phyloP scores from a whole-genome alignment of 1,140 invertebrate species.

The Drosophila kikkawai region DNA sequence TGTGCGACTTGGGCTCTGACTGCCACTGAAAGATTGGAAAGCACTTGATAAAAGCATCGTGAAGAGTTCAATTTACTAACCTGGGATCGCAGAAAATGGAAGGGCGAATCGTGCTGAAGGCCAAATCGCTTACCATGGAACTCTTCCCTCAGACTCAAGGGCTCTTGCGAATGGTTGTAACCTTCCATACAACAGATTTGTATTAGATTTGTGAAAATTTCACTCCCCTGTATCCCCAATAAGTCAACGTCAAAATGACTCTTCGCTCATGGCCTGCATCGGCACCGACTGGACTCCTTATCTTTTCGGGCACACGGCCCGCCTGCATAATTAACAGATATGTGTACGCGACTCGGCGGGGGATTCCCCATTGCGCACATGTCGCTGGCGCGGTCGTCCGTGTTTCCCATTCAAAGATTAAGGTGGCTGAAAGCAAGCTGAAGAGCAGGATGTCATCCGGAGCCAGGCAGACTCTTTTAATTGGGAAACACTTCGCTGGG shows the following conservation, averaged over 20 bases:
- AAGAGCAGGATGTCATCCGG: conserved; percentile 53
- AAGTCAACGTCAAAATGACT: conserved; percentile 14
- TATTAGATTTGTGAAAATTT: neutral
- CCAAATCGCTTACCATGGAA: neutral
- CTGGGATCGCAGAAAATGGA: conserved; percentile 57
- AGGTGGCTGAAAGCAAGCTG: conserved; percentile 2
- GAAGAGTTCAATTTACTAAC: conserved; percentile 9
- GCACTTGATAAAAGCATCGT: neutral
- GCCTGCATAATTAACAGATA: conserved; percentile 73
- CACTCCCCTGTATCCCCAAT: neutral
- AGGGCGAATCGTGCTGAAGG: conserved; percentile 18
- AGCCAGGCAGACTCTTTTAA: conserved; percentile 78
- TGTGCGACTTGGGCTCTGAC: neutral
- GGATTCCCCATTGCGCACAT: conserved; percentile 45
- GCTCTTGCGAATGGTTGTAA: conserved; percentile 4
- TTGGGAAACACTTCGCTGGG: conserved; percentile 79
- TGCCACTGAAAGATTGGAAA: conserved; percentile 52
- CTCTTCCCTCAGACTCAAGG: conserved; percentile 36
- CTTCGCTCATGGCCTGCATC: conserved; percentile 23
- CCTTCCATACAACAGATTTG: conserved; percentile 8
- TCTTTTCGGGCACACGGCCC: conserved; percentile 25
- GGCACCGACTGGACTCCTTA: conserved; percentile 40
- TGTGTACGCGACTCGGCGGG: conserved; percentile 38
- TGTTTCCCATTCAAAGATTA: conserved; percentile 33
- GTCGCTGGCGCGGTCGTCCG: conserved; percentile 61